Evolutionary conservation across 2,888 invertebrate genomes (phyloP).

Genomic region (Notodonta ziczac): DNA sequence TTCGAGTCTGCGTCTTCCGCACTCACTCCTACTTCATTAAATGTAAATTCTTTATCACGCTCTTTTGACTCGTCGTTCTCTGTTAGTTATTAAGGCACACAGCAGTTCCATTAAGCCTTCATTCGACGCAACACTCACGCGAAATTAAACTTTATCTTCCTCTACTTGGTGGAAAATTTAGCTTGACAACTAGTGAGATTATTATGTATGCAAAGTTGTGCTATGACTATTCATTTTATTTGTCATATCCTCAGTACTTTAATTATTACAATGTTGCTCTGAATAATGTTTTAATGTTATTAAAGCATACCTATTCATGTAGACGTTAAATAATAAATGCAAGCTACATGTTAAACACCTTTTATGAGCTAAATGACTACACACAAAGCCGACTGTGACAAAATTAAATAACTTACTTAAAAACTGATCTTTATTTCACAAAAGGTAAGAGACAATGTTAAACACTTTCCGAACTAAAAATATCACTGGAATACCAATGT

Average conservation of each 20-base stretch:
- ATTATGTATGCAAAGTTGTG: constrained; percentile 41
- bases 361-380: no score
- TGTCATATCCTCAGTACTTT: constrained; percentile 37
- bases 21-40: constrained; percentile 55
- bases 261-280: constrained; percentile 32
- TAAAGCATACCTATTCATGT: background rate
- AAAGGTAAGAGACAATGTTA: no score
- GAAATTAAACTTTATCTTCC: constrained; percentile 30
- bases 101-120: constrained; percentile 37
- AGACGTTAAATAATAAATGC: background rate
- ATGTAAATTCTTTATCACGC: constrained; percentile 58
- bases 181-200: constrained; percentile 14
- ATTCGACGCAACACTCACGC: constrained; percentile 10
- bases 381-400: no score
- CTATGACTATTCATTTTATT: constrained; percentile 39
- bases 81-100: constrained; percentile 45
- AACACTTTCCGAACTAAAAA: background rate
- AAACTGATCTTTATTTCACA: no score
- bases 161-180: constrained; percentile 7
- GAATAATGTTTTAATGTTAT: constrained; percentile 13
- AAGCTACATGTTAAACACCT: no score
- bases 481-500: constrained; percentile 7
- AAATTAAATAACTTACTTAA: no score
- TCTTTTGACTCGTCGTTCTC: constrained; percentile 41
- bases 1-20: constrained; percentile 34